A percentile compares a stretch with the other conserved stretches of the same genome.
Conservation (phyloP, 2,113 vertebrate genomes). For the Sisor rabdophorus region DNA sequence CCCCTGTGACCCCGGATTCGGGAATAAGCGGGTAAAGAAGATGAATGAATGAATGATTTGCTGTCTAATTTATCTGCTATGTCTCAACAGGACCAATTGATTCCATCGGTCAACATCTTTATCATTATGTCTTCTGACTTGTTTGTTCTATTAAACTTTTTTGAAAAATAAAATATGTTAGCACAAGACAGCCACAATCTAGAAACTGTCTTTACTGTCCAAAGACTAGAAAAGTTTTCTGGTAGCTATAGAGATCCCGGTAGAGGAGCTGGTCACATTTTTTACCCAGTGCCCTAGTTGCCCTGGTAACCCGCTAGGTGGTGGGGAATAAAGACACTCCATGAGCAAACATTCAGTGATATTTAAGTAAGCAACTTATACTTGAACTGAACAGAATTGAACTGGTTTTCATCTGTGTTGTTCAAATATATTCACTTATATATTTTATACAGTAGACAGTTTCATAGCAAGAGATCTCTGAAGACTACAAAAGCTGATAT, state of each 20-base stretch:
- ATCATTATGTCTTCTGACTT: not conserved
- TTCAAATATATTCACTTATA: not conserved
- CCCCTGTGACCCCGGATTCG: too few relatives aligned
- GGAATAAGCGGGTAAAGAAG: too few relatives aligned
- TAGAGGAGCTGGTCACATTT: conserved; percentile 37
- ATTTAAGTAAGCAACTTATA: not conserved
- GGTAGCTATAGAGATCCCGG: conserved; percentile 48
- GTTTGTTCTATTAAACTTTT: not conserved
- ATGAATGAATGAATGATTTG: too few relatives aligned
- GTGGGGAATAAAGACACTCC: conserved; percentile 21
- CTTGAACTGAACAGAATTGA: not conserved
- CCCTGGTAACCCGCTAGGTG: conserved; percentile 43
- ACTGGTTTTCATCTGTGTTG: not conserved
- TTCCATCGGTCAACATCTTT: conserved; percentile 5
- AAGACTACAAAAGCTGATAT: not conserved
- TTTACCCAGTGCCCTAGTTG: conserved; percentile 38
- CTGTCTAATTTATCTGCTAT: too few relatives aligned
- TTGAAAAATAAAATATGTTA: not conserved
- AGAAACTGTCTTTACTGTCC: not conserved
- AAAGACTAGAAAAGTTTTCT: conserved; percentile 28
- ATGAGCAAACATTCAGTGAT: conserved; percentile 22
- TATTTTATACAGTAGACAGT: not conserved
- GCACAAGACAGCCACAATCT: not conserved
- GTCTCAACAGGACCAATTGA: not conserved
- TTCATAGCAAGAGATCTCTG: not conserved